phyloP scores from a whole-genome alignment of 2,888 invertebrate genomes.

The Brenthis ino region DNA sequence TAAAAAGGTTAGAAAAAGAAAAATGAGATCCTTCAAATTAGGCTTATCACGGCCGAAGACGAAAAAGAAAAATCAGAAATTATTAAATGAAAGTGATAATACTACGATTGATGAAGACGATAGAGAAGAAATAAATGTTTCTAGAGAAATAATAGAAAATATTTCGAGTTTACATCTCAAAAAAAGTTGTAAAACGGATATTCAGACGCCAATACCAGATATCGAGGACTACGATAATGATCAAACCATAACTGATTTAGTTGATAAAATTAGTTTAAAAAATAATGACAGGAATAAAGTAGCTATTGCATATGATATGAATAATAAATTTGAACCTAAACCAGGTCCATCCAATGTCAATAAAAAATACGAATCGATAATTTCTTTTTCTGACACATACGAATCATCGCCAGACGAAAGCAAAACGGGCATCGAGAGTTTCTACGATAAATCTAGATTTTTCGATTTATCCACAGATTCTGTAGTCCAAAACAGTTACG shows the following conservation, averaged over 20 bases:
- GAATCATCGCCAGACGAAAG: conserved; percentile 60
- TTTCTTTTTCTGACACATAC: conserved; percentile 49
- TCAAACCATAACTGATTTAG: conserved; percentile 51
- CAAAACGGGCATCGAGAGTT: conserved; percentile 66
- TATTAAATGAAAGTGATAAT: conserved; percentile 33
- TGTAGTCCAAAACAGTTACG: conserved; percentile 28
- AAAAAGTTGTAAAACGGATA: conserved; percentile 38
- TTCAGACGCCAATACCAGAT: conserved; percentile 2
- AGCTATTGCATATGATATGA: conserved; percentile 60
- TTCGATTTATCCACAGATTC: conserved; percentile 58
- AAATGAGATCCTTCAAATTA: conserved; percentile 69
- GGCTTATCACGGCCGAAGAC: conserved; percentile 68
- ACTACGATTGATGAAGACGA: conserved; percentile 37
- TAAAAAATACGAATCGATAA: conserved; percentile 31
- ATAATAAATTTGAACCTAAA: conserved; percentile 59
- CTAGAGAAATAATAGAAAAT: conserved; percentile 62
- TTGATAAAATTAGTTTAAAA: conserved; percentile 49
- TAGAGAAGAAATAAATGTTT: conserved; percentile 63
- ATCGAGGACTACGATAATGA: conserved; percentile 14
- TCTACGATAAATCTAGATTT: conserved; percentile 69
- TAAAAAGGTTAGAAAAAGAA: conserved; percentile 75
- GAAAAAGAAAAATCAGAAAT: conserved; percentile 42
- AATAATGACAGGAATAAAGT: conserved; percentile 41
- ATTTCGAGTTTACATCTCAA: conserved; percentile 57
- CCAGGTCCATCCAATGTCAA: conserved; percentile 63